phyloP scores from a whole-genome alignment of 2,797 vertebrate genomes.

The Todus mexicanus region DNA sequence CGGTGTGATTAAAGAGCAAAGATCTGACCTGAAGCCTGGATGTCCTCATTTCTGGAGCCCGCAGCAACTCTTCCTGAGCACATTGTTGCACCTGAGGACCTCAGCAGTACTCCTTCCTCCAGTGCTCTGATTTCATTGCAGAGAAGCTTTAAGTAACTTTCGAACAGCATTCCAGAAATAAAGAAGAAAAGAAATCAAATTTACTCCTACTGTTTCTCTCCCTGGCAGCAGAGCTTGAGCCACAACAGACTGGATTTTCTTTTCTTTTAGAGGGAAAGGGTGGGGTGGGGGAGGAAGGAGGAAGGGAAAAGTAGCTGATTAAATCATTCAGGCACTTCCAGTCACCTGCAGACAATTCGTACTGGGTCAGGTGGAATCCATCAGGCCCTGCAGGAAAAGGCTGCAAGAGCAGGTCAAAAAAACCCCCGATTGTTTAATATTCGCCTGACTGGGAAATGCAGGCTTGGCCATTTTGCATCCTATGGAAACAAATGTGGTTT shows the following conservation, averaged over 20 bases:
- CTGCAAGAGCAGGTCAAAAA: background rate
- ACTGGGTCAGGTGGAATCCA: background rate
- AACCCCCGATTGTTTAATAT: background rate
- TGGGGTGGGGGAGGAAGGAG: background rate
- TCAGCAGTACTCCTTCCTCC: background rate
- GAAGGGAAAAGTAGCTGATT: background rate
- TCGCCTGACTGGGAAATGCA: background rate
- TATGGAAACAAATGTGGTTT: background rate
- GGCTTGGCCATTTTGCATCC: background rate
- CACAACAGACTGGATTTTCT: accelerated
- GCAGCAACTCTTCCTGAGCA: background rate
- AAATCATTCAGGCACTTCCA: background rate
- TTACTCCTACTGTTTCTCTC: background rate
- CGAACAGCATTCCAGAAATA: background rate
- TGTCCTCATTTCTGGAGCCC: background rate
- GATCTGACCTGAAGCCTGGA: slow-evolving; percentile 1
- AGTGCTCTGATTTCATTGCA: background rate
- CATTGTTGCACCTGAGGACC: background rate
- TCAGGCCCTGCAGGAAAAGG: background rate
- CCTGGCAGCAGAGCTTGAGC: background rate
- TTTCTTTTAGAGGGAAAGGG: background rate
- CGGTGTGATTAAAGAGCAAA: background rate
- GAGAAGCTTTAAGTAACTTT: background rate
- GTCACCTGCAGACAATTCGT: background rate
- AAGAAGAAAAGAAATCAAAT: background rate